These are phyloP conservation scores for Crotalus viridis DNA, from an alignment of 2,113 vertebrate genomes.

Conservation along the genomic window DNA sequence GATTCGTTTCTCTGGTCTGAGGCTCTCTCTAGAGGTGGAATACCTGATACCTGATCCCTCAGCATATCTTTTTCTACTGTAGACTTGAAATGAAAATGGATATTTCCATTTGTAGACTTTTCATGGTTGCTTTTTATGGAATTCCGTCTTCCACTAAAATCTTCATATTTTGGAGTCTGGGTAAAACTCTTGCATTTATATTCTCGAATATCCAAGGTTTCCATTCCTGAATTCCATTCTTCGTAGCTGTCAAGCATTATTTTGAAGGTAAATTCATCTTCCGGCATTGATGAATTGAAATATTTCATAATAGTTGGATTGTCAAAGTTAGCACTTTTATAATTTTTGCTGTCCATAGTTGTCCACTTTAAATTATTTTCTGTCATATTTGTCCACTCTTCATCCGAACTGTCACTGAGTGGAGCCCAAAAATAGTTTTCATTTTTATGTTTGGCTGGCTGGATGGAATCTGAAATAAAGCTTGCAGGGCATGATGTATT, in stretches of 20 bases:
- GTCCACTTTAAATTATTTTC: not conserved
- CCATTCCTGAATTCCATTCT: not conserved
- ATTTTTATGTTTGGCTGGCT: not conserved
- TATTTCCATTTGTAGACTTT: not conserved
- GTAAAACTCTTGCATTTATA: not conserved
- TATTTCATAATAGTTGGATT: not conserved
- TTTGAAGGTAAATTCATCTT: not conserved
- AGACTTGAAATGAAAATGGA: not conserved
- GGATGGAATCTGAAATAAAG: not conserved
- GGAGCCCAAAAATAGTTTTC: constrained; percentile 37
- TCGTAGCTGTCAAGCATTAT: not conserved
- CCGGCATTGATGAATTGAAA: not conserved
- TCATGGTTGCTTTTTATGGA: not conserved
- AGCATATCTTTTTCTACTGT: not conserved
- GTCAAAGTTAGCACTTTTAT: not conserved
- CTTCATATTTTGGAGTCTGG: not conserved
- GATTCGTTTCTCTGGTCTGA: constrained; percentile 12
- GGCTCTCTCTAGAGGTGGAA: not conserved
- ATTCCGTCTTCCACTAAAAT: not conserved
- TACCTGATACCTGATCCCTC: not conserved
- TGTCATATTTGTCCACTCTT: constrained; percentile 18
- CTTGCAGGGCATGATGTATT: not conserved
- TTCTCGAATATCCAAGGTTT: not conserved
- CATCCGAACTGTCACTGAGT: constrained; percentile 32
- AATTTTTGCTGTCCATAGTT: not conserved